phyloP scores from a whole-genome alignment of 2,888 invertebrate species.

The Diadromus collaris region DNA sequence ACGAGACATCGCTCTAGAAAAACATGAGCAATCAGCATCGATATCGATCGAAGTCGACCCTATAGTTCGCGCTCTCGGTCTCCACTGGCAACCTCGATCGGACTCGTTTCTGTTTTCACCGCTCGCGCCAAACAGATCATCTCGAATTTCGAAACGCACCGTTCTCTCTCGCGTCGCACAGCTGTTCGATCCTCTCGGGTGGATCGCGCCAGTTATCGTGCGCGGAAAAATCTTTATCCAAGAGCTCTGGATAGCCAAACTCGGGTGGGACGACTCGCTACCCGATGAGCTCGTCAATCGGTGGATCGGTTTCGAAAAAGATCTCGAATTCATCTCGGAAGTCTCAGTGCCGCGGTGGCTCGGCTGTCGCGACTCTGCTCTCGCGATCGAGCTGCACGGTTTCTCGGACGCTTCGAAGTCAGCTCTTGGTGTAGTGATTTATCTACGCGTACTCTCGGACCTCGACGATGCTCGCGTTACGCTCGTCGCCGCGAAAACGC shows the following conservation, averaged over 20 bases:
- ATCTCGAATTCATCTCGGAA: neutral
- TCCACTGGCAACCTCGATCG: constrained; percentile 38
- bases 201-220: constrained; percentile 50
- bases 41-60: constrained; percentile 24
- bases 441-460: constrained; percentile 22
- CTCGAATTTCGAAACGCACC: constrained; percentile 36
- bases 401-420: constrained; percentile 56
- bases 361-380: neutral
- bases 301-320: constrained; percentile 19
- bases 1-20: neutral
- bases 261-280: constrained; percentile 43
- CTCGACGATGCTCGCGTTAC: constrained; percentile 25
- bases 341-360: constrained; percentile 51
- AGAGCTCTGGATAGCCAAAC: constrained; percentile 44
- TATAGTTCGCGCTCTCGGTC: constrained; percentile 45
- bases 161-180: constrained; percentile 42
- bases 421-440: constrained; percentile 49
- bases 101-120: constrained; percentile 49
- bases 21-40: neutral
- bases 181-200: constrained; percentile 55
- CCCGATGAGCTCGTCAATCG: constrained; percentile 21
- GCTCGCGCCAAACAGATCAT: neutral
- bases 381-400: constrained; percentile 42
- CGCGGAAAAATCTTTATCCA: constrained; percentile 56
- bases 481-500: constrained; percentile 52